Evolutionary conservation across 2,888 invertebrate species (phyloP).

Genomic region (Nemurella pictetii): DNA sequence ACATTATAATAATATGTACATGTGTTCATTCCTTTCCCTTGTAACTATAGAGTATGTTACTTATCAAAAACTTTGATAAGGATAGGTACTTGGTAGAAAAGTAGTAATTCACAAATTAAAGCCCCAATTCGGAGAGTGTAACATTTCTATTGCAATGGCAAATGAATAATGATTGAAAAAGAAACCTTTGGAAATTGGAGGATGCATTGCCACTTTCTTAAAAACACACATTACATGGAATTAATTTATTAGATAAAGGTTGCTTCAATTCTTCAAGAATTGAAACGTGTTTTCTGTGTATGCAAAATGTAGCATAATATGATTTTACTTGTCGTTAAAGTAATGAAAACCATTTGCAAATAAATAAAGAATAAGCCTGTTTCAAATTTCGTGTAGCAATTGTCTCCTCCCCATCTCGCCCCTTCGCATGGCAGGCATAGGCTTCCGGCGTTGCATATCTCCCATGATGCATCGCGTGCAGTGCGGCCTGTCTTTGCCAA

Average conservation of each 20-base stretch:
- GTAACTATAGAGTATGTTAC: neutral
- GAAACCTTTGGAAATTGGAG: too few relatives aligned
- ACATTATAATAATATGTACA: neutral
- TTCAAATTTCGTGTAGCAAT: neutral
- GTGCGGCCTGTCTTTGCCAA: neutral
- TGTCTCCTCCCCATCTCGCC: neutral
- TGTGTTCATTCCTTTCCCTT: neutral
- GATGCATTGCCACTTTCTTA: too few relatives aligned
- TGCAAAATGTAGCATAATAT: neutral
- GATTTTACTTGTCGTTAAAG: neutral
- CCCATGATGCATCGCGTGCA: slow-evolving; percentile 14
- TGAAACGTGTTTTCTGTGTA: neutral
- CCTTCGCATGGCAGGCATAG: neutral
- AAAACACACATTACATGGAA: too few relatives aligned
- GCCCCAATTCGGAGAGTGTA: too few relatives aligned
- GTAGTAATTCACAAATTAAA: too few relatives aligned
- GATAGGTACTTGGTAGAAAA: too few relatives aligned
- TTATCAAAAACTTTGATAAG: too few relatives aligned
- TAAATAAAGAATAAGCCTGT: neutral
- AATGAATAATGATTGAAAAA: too few relatives aligned
- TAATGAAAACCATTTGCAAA: neutral
- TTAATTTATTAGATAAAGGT: too few relatives aligned
- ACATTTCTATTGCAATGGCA: too few relatives aligned
- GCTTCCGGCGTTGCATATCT: neutral
- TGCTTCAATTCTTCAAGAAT: too few relatives aligned